Evolutionary conservation across 2,797 vertebrate genomes (phyloP).

Genomic region (Sebastes diploproa): DNA sequence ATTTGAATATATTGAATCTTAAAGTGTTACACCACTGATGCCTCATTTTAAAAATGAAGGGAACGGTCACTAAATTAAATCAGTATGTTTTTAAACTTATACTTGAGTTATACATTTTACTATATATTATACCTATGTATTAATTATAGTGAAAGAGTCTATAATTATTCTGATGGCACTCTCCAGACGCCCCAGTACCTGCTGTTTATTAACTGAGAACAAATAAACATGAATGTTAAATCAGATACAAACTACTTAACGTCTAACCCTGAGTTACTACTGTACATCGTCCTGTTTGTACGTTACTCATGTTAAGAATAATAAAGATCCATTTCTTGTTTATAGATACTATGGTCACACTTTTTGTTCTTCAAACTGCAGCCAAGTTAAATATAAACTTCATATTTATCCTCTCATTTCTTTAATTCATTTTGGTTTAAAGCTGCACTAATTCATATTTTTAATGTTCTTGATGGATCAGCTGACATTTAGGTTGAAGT

Average conservation of each 20-base stretch:
- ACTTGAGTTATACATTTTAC: no score
- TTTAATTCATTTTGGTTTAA: not conserved
- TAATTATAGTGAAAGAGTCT: not conserved
- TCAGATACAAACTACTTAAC: not conserved
- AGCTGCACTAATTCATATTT: not conserved
- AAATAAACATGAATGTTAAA: not conserved
- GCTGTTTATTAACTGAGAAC: not conserved
- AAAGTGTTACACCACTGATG: not conserved
- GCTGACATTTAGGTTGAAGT: not conserved
- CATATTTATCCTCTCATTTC: not conserved
- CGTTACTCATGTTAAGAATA: not conserved
- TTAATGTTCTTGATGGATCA: not conserved
- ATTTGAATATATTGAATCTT: not conserved
- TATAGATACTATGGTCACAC: not conserved
- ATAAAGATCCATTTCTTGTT: constrained; percentile 6
- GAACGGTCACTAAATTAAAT: not conserved
- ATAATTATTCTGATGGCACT: not conserved
- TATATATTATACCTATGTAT: no score
- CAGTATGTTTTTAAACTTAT: not conserved
- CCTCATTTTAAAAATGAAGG: no score
- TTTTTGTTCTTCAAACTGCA: not conserved
- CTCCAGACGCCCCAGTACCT: not conserved
- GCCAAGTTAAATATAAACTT: not conserved
- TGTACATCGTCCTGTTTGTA: not conserved
- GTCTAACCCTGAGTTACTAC: not conserved